Percentiles rank a stretch among this genome's conserved stretches.
phyloP scores from a whole-genome alignment of 2,888 invertebrate genomes.

The Alloplasta piceator region DNA sequence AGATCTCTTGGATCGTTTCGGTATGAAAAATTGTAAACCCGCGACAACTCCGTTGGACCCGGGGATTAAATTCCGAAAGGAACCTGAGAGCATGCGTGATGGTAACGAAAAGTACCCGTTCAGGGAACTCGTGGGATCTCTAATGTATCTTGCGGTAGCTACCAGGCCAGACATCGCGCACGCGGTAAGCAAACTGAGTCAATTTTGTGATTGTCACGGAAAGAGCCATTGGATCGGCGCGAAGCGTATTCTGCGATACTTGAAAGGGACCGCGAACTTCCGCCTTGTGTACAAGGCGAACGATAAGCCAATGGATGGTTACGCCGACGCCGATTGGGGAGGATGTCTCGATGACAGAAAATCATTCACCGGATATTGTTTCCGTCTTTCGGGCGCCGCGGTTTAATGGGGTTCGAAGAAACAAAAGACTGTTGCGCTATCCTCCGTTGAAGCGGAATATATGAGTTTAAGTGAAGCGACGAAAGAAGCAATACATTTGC shows the following conservation, averaged over 20 bases:
- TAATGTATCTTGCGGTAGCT: constrained; percentile 58
- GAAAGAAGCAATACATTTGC: not conserved
- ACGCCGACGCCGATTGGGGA: constrained; percentile 14
- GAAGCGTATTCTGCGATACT: constrained; percentile 39
- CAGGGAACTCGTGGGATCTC: constrained; percentile 53
- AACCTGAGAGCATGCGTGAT: not conserved
- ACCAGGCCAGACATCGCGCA: constrained; percentile 64
- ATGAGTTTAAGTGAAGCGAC: constrained; percentile 55
- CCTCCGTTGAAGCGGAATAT: constrained; percentile 75
- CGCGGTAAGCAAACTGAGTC: constrained; percentile 56
- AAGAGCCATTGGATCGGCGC: constrained; percentile 54
- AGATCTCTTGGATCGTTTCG: constrained; percentile 69
- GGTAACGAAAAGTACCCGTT: constrained; percentile 36
- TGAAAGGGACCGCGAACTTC: not conserved
- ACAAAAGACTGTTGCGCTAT: constrained; percentile 71
- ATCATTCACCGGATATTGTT: constrained; percentile 52
- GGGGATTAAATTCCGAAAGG: constrained; percentile 33
- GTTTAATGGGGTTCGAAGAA: constrained; percentile 63
- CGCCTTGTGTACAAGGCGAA: not conserved
- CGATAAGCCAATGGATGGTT: not conserved
- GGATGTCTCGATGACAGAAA: not conserved
- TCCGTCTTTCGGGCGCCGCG: constrained; percentile 19
- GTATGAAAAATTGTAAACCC: constrained; percentile 69
- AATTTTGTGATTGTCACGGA: constrained; percentile 37
- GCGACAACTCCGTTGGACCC: constrained; percentile 65